Base-by-base conservation (phyloP, 2,888 invertebrate genomes). In the Piscicola geometra region DNA sequence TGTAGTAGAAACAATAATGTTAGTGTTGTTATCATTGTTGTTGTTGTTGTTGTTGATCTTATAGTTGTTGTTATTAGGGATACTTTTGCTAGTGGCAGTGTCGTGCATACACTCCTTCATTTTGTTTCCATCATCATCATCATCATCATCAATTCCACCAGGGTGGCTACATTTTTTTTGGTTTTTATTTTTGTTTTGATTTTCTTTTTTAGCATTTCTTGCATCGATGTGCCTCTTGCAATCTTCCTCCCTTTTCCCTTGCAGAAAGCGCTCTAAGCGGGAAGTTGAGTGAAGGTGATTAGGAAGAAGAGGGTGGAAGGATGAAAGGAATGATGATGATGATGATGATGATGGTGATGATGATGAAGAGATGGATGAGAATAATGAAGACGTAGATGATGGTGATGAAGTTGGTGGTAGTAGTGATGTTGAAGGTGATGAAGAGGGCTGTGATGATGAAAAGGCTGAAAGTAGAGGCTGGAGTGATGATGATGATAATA, bases 251-350 rank as follows among this genome's bases (percentile, higher is more conserved):
- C 60, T 18, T 25, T n/a, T 18, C 60, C 21, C 9, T 18, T n/a
- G n/a, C 9, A 9, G n/a, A 56, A 3, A 25, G 5, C 60, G n/a
- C 3, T n/a, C 9, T 18, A 9, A 56, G n/a, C 60, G n/a, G 3
- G 15, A 56, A 9, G 12, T 15, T 15, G 12, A 97, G 2, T 79
- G 86, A 30, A 80, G 85, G 35, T 81, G 86, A 15, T 86, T 86
- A 80, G 86, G 86, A 81, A 83, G 81, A 76, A 83, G 82, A 76
- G 81, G 81, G 84, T 18, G 60, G 3, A 18, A n/a, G 25, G 41
- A 41, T 5, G 41, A 15, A 15, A 25, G n/a, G n/a, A 5, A 5
- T 25, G 60, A 21, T 56, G 60, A n/a, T 25, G 21, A 47, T 15
- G 50, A 47, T 9, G 50, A 47, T 47, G 50, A 9, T 9, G 21